These are phyloP conservation scores for Dreissena rostriformis DNA, from an alignment of 1,140 invertebrate species.

Conservation along the genomic window DNA sequence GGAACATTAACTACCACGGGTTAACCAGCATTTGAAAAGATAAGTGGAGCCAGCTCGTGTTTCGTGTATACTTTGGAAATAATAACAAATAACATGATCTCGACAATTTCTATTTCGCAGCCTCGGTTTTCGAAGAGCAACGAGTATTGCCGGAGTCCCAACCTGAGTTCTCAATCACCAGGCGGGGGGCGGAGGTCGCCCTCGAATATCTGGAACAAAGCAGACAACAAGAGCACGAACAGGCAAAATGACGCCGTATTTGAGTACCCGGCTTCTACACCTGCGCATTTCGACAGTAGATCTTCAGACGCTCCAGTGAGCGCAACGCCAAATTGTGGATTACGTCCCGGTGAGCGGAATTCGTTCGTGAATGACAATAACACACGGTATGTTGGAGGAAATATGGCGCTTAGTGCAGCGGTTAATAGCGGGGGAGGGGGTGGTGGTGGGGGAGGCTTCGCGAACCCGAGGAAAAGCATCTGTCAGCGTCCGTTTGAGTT, in stretches of 20 bases:
- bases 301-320: background rate
- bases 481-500: background rate
- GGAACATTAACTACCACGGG: no score
- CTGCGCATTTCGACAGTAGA: background rate
- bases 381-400: background rate
- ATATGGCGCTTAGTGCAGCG: conserved; percentile 62
- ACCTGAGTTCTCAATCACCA: conserved; percentile 18
- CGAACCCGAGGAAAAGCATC: background rate
- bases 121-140: conserved; percentile 12
- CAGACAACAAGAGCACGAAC: background rate
- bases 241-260: conserved; percentile 10
- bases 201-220: conserved; percentile 3
- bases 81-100: conserved; percentile 14
- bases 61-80: no score
- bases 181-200: background rate
- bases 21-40: no score
- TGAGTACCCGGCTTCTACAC: conserved; percentile 10
- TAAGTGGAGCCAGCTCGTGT: no score
- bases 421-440: conserved; percentile 54
- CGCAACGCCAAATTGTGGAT: background rate
- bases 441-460: background rate
- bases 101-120: conserved; percentile 54
- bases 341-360: background rate
- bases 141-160: conserved; percentile 26
- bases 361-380: background rate